Percentiles rank a stretch among this genome's conserved stretches.
Evolutionary conservation across 2,888 invertebrate species (phyloP).

Genomic region (Philaethria dido): DNA sequence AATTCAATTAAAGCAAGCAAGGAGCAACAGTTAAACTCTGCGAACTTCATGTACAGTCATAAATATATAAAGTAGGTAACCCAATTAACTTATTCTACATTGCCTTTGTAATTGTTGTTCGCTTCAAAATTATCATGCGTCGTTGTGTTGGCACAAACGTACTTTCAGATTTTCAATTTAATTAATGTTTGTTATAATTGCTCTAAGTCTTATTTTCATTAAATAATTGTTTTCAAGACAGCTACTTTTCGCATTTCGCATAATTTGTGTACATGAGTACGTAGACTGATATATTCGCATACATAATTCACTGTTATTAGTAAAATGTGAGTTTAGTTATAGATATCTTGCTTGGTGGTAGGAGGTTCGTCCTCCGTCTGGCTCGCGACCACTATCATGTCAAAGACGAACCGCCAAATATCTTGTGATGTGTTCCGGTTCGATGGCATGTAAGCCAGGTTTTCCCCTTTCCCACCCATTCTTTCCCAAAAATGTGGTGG

Average conservation of each 20-base stretch:
- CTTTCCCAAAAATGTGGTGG: too few species aligned
- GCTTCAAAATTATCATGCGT: slow-evolving; percentile 11
- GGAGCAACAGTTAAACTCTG: slow-evolving; percentile 20
- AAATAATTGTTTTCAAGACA: slow-evolving; percentile 11
- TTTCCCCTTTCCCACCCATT: too few species aligned
- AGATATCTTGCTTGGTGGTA: too few species aligned
- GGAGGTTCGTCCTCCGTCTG: too few species aligned
- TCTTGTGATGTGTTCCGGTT: too few species aligned
- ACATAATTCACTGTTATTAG: too few species aligned
- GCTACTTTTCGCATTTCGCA: slow-evolving; percentile 70
- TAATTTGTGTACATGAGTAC: neutral
- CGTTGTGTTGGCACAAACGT: slow-evolving; percentile 9
- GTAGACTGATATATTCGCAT: neutral
- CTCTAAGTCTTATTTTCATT: slow-evolving; percentile 17
- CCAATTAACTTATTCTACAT: slow-evolving; percentile 22
- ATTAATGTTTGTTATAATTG: slow-evolving; percentile 21
- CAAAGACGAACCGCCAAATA: too few species aligned
- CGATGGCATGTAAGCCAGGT: too few species aligned
- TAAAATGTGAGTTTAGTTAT: too few species aligned
- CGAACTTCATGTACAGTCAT: slow-evolving; percentile 8
- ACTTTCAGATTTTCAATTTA: slow-evolving; percentile 22
- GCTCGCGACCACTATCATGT: too few species aligned
- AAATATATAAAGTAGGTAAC: slow-evolving; percentile 22
- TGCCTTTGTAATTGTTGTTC: slow-evolving; percentile 17
- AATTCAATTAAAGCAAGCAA: slow-evolving; percentile 16